Evolutionary conservation across 2,888 invertebrate genomes (phyloP).

Genomic region (Sericinus montela): DNA sequence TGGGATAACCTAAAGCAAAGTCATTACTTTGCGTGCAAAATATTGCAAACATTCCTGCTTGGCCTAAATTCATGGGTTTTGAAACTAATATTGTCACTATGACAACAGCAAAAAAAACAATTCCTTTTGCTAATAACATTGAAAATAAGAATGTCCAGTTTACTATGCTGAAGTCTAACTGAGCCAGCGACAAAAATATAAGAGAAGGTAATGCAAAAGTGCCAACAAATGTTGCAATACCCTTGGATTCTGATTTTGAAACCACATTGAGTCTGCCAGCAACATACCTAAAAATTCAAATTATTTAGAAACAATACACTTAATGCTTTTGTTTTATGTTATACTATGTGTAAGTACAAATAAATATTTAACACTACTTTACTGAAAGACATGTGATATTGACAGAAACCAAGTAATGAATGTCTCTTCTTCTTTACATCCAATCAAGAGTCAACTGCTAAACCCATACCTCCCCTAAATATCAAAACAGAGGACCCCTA

Average conservation of each 20-base stretch:
- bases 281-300: slow-evolving; percentile 81
- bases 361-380: too few species aligned
- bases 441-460: too few species aligned
- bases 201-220: slow-evolving; percentile 95
- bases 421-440: too few species aligned
- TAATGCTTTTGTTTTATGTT: too few species aligned
- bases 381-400: too few species aligned
- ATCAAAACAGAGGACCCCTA: too few species aligned
- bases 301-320: slow-evolving; percentile 16
- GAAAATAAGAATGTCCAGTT: slow-evolving; percentile 96
- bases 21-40: slow-evolving; percentile 98
- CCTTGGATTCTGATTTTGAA: slow-evolving; percentile 90
- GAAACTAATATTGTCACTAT: slow-evolving; percentile 87
- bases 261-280: slow-evolving; percentile 92
- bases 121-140: slow-evolving; percentile 90
- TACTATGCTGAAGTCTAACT: slow-evolving; percentile 88
- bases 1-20: slow-evolving; percentile 97
- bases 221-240: slow-evolving; percentile 94
- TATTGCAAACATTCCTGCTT: slow-evolving; percentile 94
- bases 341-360: too few species aligned
- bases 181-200: slow-evolving; percentile 93
- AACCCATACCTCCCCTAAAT: too few species aligned
- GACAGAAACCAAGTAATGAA: too few species aligned
- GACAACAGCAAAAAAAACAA: slow-evolving; percentile 90
- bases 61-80: slow-evolving; percentile 89